phyloP scores from a whole-genome alignment of 2,888 invertebrate genomes.

The Phalera bucephala region DNA sequence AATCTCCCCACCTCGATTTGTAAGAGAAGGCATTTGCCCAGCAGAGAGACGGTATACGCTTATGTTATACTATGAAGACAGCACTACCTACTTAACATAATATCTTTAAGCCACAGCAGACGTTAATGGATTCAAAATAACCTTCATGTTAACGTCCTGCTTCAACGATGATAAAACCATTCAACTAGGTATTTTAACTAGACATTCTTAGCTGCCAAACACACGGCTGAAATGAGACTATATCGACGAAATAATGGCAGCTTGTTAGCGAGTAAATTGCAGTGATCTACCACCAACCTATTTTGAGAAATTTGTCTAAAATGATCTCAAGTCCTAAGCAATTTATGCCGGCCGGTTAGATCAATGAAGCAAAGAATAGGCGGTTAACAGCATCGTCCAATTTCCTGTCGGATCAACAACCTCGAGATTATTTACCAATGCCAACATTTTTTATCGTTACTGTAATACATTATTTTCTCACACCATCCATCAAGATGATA shows the following conservation, averaged over 20 bases:
- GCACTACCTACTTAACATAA: too few species aligned
- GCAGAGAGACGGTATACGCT: too few species aligned
- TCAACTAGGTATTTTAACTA: too few species aligned
- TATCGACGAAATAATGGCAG: background rate
- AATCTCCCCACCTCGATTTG: too few species aligned
- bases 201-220: too few species aligned
- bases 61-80: too few species aligned
- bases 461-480: constrained; percentile 37
- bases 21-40: too few species aligned
- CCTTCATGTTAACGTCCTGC: too few species aligned
- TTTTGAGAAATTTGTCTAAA: background rate
- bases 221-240: too few species aligned
- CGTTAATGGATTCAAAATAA: too few species aligned
- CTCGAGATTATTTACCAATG: constrained; percentile 27
- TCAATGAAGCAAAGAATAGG: constrained; percentile 10
- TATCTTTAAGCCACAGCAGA: too few species aligned
- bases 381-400: constrained; percentile 11
- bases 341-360: constrained; percentile 4
- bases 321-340: background rate
- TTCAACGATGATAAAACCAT: too few species aligned
- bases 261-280: background rate
- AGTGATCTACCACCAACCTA: background rate
- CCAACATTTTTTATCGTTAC: constrained; percentile 28
- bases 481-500: constrained; percentile 56
- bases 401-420: constrained; percentile 33